phyloP scores from a whole-genome alignment of 2,113 vertebrate genomes.

The Heterocephalus glaber region DNA sequence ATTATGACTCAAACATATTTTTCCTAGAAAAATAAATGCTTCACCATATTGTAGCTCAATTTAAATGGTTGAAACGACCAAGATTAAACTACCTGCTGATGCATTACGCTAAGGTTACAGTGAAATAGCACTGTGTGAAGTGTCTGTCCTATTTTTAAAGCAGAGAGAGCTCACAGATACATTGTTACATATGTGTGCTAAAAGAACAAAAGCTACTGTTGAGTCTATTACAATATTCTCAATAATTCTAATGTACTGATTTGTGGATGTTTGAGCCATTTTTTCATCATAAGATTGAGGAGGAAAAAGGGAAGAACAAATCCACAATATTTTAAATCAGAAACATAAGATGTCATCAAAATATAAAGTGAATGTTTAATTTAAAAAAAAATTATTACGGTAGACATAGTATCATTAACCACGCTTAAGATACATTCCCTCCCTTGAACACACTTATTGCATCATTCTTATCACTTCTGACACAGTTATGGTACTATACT shows the following conservation, averaged over 20 bases:
- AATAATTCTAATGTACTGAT: neutral
- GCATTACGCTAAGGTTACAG: neutral
- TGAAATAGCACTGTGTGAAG: neutral
- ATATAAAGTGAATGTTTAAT: neutral
- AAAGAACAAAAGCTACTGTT: neutral
- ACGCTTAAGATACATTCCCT: neutral
- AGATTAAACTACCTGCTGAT: neutral
- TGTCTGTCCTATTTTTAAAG: neutral
- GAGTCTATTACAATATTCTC: neutral
- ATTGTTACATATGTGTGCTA: neutral
- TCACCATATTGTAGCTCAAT: neutral
- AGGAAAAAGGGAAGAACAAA: neutral
- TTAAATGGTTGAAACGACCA: constrained; percentile 49
- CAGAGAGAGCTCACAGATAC: neutral
- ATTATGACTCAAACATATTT: constrained; percentile 2
- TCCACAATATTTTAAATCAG: neutral
- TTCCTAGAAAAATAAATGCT: constrained; percentile 7
- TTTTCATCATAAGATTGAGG: neutral
- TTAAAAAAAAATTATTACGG: neutral
- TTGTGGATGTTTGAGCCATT: neutral
- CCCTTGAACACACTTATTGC: neutral
- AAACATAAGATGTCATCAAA: neutral
- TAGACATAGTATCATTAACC: neutral
- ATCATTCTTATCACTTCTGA: neutral
- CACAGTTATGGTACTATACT: neutral